Percentiles rank a stretch among this genome's conserved stretches.
phyloP scores from a whole-genome alignment of 2,797 vertebrate species.

The Apogon talboti region DNA sequence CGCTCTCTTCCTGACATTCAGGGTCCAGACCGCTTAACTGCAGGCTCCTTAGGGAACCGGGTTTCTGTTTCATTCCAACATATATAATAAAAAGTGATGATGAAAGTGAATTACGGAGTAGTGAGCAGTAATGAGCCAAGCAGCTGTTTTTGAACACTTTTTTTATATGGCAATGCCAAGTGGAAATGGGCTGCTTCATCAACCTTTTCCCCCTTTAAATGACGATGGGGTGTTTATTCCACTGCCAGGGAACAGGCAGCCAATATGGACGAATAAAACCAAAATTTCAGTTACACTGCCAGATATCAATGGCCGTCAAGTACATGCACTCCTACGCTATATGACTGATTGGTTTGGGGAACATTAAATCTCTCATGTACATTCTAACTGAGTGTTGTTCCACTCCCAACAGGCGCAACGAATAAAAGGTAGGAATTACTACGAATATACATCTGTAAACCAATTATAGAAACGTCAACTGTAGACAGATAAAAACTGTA shows the following conservation, averaged over 20 bases:
- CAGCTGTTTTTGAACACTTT: conserved; percentile 54
- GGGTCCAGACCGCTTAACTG: conserved; percentile 37
- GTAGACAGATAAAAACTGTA: not conserved
- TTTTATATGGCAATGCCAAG: conserved; percentile 46
- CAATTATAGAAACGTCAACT: not conserved
- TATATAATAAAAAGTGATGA: conserved; percentile 70
- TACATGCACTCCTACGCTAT: not conserved
- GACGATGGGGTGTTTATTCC: conserved; percentile 24
- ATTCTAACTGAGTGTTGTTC: not conserved
- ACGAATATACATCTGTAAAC: not conserved
- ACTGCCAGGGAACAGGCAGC: conserved; percentile 31
- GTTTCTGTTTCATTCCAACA: conserved; percentile 25
- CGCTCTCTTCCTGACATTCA: not conserved
- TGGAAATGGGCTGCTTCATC: conserved; percentile 37
- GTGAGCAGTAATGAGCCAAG: conserved; percentile 55
- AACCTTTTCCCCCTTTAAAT: conserved; percentile 36
- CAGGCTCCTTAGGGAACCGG: conserved; percentile 22
- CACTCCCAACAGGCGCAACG: not conserved
- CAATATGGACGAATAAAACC: conserved; percentile 7
- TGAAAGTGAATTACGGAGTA: conserved; percentile 55
- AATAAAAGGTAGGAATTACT: not conserved
- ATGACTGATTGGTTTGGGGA: not conserved
- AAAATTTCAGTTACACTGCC: conserved; percentile 16
- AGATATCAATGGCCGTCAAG: conserved; percentile 18
- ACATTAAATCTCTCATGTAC: conserved; percentile 16